A percentile compares a stretch with the other conserved stretches of the same genome.
Conservation (phyloP, 2,113 vertebrate genomes). For the Tragelaphus scriptus region DNA sequence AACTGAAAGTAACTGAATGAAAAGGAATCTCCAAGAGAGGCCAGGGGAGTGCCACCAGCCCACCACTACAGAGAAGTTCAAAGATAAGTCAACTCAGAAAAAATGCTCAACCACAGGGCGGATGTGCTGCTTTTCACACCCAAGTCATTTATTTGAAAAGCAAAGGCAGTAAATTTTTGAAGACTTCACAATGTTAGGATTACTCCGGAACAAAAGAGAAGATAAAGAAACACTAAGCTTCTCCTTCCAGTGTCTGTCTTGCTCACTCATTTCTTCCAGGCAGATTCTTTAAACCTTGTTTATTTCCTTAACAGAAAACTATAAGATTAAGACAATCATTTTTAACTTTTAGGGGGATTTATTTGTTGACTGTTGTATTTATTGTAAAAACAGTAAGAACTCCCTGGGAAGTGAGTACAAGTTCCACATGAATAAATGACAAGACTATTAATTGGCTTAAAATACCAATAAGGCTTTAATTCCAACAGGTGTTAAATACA, state of each 20-base stretch:
- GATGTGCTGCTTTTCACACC: conserved; percentile 65
- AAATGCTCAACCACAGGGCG: conserved; percentile 74
- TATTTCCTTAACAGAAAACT: neutral
- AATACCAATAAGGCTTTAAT: neutral
- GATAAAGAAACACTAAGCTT: neutral
- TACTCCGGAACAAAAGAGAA: neutral
- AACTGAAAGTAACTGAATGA: conserved; percentile 35
- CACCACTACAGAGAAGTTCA: conserved; percentile 47
- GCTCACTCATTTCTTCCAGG: neutral
- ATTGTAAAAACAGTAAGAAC: neutral
- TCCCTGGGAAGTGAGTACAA: neutral
- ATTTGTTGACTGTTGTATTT: neutral
- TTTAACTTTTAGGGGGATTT: neutral
- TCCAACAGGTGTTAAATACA: neutral
- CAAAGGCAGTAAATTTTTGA: conserved; percentile 15
- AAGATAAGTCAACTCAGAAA: conserved; percentile 69
- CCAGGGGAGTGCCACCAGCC: neutral
- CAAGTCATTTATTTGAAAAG: conserved; percentile 60
- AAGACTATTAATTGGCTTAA: neutral
- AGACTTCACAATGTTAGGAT: neutral
- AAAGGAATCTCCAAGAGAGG: neutral
- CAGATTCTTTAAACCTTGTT: neutral
- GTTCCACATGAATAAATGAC: neutral
- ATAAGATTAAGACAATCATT: neutral
- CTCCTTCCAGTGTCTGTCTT: neutral